Conservation (phyloP, 2,797 vertebrate genomes). For the Rhyacichthys aspro region DNA sequence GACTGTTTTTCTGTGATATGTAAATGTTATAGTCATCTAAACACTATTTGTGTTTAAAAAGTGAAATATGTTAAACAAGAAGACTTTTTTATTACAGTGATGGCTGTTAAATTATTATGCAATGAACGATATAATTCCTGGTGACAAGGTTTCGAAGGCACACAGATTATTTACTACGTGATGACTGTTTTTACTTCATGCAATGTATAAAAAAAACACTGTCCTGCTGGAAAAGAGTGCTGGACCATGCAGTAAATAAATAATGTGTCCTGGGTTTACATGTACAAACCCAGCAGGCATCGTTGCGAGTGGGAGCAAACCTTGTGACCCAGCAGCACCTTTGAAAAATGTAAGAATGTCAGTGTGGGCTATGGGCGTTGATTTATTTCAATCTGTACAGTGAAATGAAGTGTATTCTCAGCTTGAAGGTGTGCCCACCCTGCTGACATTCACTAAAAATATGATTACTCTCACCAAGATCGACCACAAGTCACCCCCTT, state of each 20-base stretch:
- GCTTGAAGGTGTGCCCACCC: constrained; percentile 18
- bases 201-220: no score
- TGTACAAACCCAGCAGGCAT: neutral
- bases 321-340: constrained; percentile 1
- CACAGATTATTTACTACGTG: no score
- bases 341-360: neutral
- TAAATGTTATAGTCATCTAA: neutral
- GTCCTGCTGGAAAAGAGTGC: no score
- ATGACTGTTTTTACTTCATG: no score
- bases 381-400: constrained; percentile 12
- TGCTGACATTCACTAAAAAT: constrained; percentile 39
- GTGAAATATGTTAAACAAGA: neutral
- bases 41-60: neutral
- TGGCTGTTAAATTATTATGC: no score
- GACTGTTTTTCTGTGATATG: neutral
- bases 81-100: neutral
- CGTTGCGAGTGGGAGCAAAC: neutral
- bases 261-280: no score
- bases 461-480: constrained; percentile 38
- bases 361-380: neutral
- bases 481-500: constrained; percentile 6
- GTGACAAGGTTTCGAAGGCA: no score
- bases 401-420: constrained; percentile 3
- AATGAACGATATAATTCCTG: no score
- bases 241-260: no score